Percentiles rank a stretch among this genome's conserved stretches.
Conservation (phyloP, 2,797 vertebrate species). For the Clarias laeviceps region DNA sequence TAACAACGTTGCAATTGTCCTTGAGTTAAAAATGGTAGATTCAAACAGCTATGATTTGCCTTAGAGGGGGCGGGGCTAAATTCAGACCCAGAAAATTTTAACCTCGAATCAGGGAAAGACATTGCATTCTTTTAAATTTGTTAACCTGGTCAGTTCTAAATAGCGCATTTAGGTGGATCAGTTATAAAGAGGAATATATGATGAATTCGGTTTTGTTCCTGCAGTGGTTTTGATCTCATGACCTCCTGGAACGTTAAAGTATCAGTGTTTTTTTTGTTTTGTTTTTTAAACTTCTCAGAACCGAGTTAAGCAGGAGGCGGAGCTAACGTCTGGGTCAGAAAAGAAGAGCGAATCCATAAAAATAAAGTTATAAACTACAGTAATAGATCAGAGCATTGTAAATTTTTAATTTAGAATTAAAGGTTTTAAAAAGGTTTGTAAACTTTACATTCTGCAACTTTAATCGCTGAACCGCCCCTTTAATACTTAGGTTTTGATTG, state of each 20-base stretch:
- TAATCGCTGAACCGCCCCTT: background rate
- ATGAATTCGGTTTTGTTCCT: background rate
- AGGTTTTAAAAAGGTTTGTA: background rate
- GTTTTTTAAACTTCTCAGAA: no score
- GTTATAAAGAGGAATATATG: background rate
- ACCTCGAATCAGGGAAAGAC: background rate
- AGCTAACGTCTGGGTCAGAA: background rate
- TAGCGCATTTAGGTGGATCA: background rate
- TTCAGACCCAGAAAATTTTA: background rate
- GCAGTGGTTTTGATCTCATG: background rate
- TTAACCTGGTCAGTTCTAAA: no score
- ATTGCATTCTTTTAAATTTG: background rate
- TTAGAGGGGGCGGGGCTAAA: background rate
- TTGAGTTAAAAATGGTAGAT: no score
- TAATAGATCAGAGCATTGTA: no score
- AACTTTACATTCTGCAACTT: conserved; percentile 12
- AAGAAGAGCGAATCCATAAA: no score
- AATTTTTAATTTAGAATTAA: background rate
- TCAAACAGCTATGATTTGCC: background rate
- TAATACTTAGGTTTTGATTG: background rate
- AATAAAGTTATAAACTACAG: no score
- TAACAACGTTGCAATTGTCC: background rate
- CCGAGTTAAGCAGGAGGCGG: background rate
- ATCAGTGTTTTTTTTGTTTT: background rate
- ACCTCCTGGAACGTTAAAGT: background rate